Evolutionary conservation across 2,797 vertebrate species (phyloP).

Genomic region (Meriones psammophilus): DNA sequence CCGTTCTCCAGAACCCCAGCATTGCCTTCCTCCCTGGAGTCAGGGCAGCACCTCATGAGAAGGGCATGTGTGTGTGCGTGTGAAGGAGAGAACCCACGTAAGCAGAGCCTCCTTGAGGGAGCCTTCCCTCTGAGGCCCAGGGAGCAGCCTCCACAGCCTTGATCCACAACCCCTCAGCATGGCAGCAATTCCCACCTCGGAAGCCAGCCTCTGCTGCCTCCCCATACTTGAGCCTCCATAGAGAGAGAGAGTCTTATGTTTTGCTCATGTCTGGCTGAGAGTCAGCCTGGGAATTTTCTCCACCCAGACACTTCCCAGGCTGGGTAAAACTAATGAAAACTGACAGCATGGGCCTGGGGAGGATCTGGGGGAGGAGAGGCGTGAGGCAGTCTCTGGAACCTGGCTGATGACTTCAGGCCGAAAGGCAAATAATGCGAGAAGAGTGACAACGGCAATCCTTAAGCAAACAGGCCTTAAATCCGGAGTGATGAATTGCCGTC

Average conservation of each 20-base stretch:
- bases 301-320: not conserved
- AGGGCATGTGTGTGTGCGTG: not conserved
- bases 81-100: not conserved
- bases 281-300: not conserved
- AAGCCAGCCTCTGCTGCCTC: not conserved
- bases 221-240: too few relatives aligned
- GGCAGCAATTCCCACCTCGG: too few relatives aligned
- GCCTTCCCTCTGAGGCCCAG: not conserved
- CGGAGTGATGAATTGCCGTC: not conserved
- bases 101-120: not conserved
- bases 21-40: not conserved
- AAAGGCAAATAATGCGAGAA: not conserved
- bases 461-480: slow-evolving; percentile 1
- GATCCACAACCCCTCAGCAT: fast-evolving
- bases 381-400: not conserved
- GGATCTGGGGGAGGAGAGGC: not conserved
- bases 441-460: slow-evolving; percentile 60
- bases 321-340: not conserved
- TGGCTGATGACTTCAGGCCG: not conserved
- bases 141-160: fast-evolving
- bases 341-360: fast-evolving
- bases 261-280: fast-evolving
- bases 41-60: not conserved
- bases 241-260: too few relatives aligned
- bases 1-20: not conserved